Conservation (phyloP, 2,797 vertebrate genomes). For the Gila robusta region DNA sequence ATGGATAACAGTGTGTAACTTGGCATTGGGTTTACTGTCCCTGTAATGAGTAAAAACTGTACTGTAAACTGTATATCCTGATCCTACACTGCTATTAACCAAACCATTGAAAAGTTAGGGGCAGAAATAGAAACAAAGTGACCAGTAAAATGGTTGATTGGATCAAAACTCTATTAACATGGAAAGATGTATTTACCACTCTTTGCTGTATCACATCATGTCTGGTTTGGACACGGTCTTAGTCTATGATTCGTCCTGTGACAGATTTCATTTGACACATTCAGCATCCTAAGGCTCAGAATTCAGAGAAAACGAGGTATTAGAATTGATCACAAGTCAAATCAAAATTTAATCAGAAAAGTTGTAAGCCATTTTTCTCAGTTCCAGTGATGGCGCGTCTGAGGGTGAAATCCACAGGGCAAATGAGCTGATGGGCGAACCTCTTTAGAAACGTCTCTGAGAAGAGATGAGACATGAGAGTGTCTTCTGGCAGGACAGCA, state of each 20-base stretch:
- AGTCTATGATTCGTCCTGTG: background rate
- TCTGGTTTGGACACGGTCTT: background rate
- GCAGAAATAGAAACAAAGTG: background rate
- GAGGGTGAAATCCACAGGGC: background rate
- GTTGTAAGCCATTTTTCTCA: background rate
- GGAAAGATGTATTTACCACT: background rate
- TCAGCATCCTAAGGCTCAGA: background rate
- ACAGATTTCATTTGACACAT: background rate
- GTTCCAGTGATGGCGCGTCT: background rate
- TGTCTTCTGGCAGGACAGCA: background rate
- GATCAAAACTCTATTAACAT: background rate
- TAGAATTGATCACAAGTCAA: background rate
- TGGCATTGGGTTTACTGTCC: background rate
- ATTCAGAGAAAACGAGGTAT: background rate
- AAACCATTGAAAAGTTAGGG: background rate
- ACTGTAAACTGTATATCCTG: background rate
- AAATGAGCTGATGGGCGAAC: background rate
- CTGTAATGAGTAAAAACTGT: background rate
- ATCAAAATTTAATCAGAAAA: background rate
- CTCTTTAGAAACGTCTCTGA: background rate
- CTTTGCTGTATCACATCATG: background rate
- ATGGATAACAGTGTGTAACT: background rate
- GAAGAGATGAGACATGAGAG: conserved; percentile 4
- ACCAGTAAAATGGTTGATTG: background rate
- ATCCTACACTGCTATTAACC: background rate